Evolutionary conservation across 2,797 vertebrate genomes (phyloP).

Genomic region (Chelon auratus): DNA sequence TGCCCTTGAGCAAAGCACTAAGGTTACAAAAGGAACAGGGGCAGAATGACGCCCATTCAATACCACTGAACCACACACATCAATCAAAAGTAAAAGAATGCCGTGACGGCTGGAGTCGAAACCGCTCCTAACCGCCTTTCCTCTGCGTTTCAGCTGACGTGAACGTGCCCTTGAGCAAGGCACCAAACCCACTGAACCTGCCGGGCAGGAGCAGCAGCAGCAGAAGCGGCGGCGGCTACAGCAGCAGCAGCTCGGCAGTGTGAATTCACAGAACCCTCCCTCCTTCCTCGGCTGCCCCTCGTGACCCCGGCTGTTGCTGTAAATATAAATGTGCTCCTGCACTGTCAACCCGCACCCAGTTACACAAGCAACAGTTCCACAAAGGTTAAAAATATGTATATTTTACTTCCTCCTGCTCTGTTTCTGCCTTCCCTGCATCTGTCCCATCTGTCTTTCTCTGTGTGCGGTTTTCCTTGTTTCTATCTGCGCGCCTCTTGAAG

Average conservation of each 20-base stretch:
- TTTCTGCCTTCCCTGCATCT: conserved; percentile 27
- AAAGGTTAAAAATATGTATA: conserved; percentile 65
- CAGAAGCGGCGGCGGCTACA: too few relatives aligned
- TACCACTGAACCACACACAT: not conserved
- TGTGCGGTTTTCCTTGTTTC: conserved; percentile 16
- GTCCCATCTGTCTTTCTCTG: conserved; percentile 31
- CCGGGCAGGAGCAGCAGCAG: conserved; percentile 10
- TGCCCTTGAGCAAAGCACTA: conserved; percentile 6
- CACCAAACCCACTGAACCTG: conserved; percentile 64
- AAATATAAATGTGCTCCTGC: conserved; percentile 68
- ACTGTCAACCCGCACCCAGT: conserved; percentile 54
- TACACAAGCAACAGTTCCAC: conserved; percentile 65
- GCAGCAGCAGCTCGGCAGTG: conserved; percentile 32
- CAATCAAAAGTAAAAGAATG: conserved; percentile 3
- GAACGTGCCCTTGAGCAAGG: conserved; percentile 67
- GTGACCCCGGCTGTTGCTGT: conserved; percentile 62
- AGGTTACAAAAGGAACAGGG: too few relatives aligned
- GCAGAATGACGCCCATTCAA: not conserved
- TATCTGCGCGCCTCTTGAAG: conserved; percentile 48
- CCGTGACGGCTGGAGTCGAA: not conserved
- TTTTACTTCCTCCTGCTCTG: conserved; percentile 54
- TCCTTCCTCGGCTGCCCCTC: conserved; percentile 45
- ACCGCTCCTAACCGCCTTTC: conserved; percentile 3
- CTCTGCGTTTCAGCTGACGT: conserved; percentile 5
- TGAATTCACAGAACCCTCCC: conserved; percentile 56